Evolutionary conservation across 2,797 vertebrate species (phyloP).

Genomic region (Eulemur albifrons): DNA sequence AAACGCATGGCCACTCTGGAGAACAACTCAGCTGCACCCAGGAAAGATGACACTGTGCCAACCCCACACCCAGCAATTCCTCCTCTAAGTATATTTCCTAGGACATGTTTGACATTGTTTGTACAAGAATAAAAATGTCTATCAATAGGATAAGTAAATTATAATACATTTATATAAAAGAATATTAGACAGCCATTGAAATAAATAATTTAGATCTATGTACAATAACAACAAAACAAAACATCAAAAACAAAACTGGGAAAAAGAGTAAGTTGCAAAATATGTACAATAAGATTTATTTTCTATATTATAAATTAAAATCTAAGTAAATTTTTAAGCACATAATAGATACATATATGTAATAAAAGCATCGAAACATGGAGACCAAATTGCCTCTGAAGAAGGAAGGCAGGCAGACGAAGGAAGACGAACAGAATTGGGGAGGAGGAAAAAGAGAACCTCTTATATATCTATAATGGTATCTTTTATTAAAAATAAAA

Average conservation of each 20-base stretch:
- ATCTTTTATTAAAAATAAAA: constrained; percentile 6
- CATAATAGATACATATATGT: background rate
- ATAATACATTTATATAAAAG: background rate
- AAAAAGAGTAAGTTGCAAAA: background rate
- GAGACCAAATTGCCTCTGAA: background rate
- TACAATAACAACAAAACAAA: background rate
- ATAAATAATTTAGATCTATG: background rate
- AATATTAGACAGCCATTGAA: background rate
- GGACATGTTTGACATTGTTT: background rate
- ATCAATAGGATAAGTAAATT: background rate
- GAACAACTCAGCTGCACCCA: background rate
- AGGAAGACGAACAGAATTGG: background rate
- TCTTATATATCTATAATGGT: background rate
- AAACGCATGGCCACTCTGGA: too few relatives aligned
- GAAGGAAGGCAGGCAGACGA: background rate
- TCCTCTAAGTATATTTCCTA: background rate
- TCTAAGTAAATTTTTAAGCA: background rate
- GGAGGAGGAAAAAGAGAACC: background rate
- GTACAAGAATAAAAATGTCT: background rate
- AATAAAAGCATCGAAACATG: background rate
- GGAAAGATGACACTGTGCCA: background rate
- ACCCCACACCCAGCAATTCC: background rate
- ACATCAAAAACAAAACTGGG: background rate
- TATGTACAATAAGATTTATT: background rate
- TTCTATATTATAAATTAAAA: background rate